Percentiles rank a stretch among this genome's conserved stretches.
Conservation (phyloP, 2,113 vertebrate species). For the Sylvia atricapilla region DNA sequence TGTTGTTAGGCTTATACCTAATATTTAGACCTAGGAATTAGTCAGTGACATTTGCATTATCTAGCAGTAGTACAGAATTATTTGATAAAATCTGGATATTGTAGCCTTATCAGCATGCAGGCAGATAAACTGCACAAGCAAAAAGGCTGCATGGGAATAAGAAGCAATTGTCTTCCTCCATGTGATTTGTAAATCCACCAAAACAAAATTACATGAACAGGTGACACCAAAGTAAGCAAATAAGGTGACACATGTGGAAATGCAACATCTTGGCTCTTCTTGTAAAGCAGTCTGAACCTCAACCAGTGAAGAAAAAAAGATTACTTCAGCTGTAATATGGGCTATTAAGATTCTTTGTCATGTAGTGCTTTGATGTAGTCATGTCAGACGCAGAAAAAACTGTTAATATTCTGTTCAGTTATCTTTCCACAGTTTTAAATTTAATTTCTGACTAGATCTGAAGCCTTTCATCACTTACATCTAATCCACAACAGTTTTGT, state of each 20-base stretch:
- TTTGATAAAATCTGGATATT: background rate
- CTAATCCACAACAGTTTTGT: background rate
- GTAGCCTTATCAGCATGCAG: background rate
- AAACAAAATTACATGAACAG: background rate
- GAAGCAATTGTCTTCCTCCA: background rate
- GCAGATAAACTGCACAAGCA: background rate
- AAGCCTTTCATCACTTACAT: conserved; percentile 13
- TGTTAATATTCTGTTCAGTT: conserved; percentile 33
- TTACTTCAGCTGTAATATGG: background rate
- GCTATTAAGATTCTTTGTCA: conserved; percentile 1
- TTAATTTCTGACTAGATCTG: conserved; percentile 38
- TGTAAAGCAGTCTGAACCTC: background rate
- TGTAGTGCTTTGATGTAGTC: conserved; percentile 23
- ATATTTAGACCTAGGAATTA: background rate
- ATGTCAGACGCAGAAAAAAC: conserved; percentile 32
- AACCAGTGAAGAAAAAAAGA: background rate
- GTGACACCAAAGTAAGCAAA: background rate
- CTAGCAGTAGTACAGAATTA: background rate
- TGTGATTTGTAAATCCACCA: background rate
- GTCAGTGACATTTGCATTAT: background rate
- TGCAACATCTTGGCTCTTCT: background rate
- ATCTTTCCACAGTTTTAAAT: conserved; percentile 53
- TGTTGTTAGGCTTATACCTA: background rate
- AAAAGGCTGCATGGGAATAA: background rate
- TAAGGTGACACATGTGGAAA: background rate